Percentiles rank a stretch among this genome's conserved stretches.
phyloP scores from a whole-genome alignment of 2,797 vertebrate genomes.

The Spinibarbus caldwelli region DNA sequence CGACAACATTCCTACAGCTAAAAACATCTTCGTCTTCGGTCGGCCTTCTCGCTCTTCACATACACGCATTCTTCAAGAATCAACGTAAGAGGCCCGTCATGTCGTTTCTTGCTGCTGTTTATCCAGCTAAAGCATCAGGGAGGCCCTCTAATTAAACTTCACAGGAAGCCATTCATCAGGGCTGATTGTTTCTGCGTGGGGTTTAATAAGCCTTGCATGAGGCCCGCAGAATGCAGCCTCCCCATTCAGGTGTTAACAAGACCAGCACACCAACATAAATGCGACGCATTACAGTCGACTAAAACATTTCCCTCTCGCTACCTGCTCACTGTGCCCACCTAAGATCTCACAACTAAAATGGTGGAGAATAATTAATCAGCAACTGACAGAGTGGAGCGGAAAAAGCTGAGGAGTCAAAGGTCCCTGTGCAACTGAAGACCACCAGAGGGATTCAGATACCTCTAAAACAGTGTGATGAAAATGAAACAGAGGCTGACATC shows the following conservation, averaged over 20 bases:
- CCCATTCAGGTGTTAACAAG: constrained; percentile 66
- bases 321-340: constrained; percentile 30
- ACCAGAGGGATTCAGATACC: constrained; percentile 13
- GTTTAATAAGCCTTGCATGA: constrained; percentile 63
- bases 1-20: not conserved
- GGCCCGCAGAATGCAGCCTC: constrained; percentile 50
- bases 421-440: constrained; percentile 4
- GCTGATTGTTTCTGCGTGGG: constrained; percentile 65
- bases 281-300: constrained; percentile 19
- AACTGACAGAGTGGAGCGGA: constrained; percentile 14
- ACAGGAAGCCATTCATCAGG: constrained; percentile 65
- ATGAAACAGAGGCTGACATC: not conserved
- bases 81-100: constrained; percentile 49
- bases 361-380: constrained; percentile 47
- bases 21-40: not conserved
- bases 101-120: constrained; percentile 56
- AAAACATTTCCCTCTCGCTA: constrained; percentile 40
- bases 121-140: constrained; percentile 62
- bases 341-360: constrained; percentile 44
- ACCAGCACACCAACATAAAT: constrained; percentile 32
- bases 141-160: constrained; percentile 65
- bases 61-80: constrained; percentile 46
- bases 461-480: not conserved
- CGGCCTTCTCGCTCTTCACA: constrained; percentile 8
- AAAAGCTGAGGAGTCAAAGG: constrained; percentile 34